These are phyloP conservation scores for Castor canadensis DNA, from an alignment of 2,113 vertebrate genomes.

Conservation along the genomic window DNA sequence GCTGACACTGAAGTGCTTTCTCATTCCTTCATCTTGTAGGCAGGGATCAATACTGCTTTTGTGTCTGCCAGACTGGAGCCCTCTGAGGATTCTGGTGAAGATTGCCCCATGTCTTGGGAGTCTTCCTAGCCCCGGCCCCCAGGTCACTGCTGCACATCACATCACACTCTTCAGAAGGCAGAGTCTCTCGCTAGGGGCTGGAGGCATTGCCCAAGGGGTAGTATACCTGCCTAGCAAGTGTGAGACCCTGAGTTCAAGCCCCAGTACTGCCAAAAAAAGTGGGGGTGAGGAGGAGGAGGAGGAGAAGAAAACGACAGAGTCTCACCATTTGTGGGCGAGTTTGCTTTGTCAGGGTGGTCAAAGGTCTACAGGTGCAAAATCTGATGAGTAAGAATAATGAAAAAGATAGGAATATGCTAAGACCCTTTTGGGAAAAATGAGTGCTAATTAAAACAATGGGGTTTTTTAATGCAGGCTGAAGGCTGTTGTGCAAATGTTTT, in stretches of 20 bases:
- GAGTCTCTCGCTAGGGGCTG: no score
- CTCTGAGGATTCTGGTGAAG: background rate
- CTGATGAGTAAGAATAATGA: background rate
- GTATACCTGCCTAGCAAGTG: no score
- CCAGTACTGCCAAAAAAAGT: no score
- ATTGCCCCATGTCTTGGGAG: background rate
- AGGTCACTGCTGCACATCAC: accelerated
- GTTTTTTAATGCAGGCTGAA: background rate
- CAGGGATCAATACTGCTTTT: background rate
- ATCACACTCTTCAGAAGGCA: background rate
- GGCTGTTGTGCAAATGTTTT: background rate
- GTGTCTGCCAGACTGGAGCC: background rate
- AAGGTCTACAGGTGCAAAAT: background rate
- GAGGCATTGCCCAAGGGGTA: no score
- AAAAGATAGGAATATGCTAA: background rate
- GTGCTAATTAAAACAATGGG: constrained; percentile 21
- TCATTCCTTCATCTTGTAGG: background rate
- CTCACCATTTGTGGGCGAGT: background rate
- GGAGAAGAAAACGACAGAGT: no score
- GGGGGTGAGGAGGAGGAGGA: no score
- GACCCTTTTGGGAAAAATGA: background rate
- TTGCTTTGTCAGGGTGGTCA: background rate
- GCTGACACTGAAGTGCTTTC: background rate
- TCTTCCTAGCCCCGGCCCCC: background rate
- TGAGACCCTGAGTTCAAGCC: no score